Evolutionary conservation across 1,140 invertebrate genomes (phyloP), one percentile per base, ranked within the genome.

Genomic region (Caenorhabditis elegans): DNA sequence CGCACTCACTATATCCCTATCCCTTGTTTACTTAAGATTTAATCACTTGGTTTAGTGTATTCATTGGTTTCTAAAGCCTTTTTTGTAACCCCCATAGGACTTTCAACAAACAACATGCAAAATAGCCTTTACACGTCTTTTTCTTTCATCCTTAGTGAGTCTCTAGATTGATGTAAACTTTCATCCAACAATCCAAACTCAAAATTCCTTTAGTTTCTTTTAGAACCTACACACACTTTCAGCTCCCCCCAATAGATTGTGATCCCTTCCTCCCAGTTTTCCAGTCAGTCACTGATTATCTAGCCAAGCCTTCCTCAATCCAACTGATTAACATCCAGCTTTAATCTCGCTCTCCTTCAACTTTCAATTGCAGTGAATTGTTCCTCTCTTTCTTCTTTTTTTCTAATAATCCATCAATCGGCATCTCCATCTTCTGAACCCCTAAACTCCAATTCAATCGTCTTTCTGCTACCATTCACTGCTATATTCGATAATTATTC

Each of bases 391-490:
- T 70, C 28, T 22, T 19, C 34, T 70, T 19, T 70, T 17, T 19
- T 1, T 39, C 60, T 70, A 70, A 70, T 70, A 70, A 70, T 70
- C 60, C 60, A 36, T 39, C 34, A 24, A 43, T 22, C 28, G 8
- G 60, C 60, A 70, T 70, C 60, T 70, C 60, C 60, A 10, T 13
- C n/a, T 17, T 22, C 60, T 43, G 39, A 70, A 22, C 28, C 53
- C n/a, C 60, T 70, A 70, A 70, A 70, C 60, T 70, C 60, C 60
- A 70, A 70, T n/a, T 70, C 60, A 70, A 70, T 70, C n/a, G 60
- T 70, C 60, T 70, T 70, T 70, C 60, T 60, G 13, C 51, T 53
- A 5, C 28, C n/a, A 39, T 70, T 70, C 60, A 39, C 60, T 70
- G 60, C 60, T 70, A 70, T 43, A 70, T 43, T 70, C 36, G 5